Conservation (phyloP, 2,113 vertebrate genomes). For the Brachyhypopomus occidentalis region DNA sequence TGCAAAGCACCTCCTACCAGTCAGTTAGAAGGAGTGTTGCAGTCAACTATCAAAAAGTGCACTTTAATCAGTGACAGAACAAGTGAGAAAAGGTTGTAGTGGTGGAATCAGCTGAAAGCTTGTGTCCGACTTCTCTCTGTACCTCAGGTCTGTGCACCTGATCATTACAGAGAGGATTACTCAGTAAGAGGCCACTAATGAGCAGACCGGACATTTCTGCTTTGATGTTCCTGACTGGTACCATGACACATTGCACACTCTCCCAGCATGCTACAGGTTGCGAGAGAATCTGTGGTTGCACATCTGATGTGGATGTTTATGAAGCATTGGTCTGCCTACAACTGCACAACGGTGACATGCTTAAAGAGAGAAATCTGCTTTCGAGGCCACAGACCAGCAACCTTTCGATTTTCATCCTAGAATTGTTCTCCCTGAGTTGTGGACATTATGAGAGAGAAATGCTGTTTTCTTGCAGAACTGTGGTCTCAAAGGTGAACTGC, state of each 20-base stretch:
- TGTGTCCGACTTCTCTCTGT: neutral
- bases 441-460: neutral
- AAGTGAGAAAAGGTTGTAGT: neutral
- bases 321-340: constrained; percentile 1
- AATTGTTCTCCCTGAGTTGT: neutral
- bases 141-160: constrained; percentile 24
- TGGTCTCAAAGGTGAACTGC: neutral
- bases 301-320: constrained; percentile 56
- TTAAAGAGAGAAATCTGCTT: constrained; percentile 1
- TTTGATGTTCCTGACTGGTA: constrained; percentile 67
- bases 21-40: constrained; percentile 1
- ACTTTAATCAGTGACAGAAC: constrained; percentile 7
- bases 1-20: constrained; percentile 9
- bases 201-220: constrained; percentile 55
- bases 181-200: constrained; percentile 41
- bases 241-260: constrained; percentile 61
- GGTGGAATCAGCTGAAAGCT: neutral
- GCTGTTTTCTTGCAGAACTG: neutral
- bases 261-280: constrained; percentile 57
- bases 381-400: neutral
- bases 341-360: constrained; percentile 24
- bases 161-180: constrained; percentile 38
- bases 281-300: constrained; percentile 41
- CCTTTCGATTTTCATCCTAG: neutral
- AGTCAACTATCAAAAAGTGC: neutral